phyloP scores from a whole-genome alignment of 2,113 vertebrate species.

The Eidolon helvum region DNA sequence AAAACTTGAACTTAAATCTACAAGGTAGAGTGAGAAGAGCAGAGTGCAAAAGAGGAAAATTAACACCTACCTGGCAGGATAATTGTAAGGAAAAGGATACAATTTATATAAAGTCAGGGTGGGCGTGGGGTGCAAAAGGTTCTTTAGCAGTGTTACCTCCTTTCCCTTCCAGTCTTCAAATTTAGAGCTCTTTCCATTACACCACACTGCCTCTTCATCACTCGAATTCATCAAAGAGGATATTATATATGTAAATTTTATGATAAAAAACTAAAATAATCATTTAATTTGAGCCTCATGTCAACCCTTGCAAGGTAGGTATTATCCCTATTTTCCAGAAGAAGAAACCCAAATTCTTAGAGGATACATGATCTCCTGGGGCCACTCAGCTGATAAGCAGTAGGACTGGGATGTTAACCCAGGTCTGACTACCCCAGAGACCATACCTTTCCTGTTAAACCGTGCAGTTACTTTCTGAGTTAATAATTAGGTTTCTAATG shows the following conservation, averaged over 20 bases:
- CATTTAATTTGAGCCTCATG: background rate
- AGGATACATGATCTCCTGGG: background rate
- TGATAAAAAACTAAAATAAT: background rate
- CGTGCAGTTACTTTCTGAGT: background rate
- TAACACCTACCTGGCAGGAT: background rate
- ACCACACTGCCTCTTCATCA: background rate
- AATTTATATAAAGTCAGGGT: background rate
- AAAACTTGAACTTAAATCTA: background rate
- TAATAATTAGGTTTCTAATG: background rate
- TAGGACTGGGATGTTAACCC: background rate
- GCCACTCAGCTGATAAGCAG: background rate
- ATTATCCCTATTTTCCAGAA: background rate
- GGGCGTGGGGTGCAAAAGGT: background rate
- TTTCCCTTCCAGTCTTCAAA: background rate
- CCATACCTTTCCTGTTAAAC: background rate
- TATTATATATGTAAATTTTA: background rate
- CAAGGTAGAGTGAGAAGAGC: background rate
- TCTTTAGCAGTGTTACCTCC: too few species aligned
- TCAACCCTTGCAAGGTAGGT: background rate
- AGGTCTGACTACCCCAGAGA: background rate
- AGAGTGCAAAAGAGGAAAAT: background rate
- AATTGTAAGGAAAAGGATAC: background rate
- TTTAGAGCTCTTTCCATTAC: background rate
- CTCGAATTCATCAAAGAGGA: background rate
- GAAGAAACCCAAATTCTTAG: background rate